phyloP scores from a whole-genome alignment of 2,888 invertebrate species.

The Eulithis prunata region DNA sequence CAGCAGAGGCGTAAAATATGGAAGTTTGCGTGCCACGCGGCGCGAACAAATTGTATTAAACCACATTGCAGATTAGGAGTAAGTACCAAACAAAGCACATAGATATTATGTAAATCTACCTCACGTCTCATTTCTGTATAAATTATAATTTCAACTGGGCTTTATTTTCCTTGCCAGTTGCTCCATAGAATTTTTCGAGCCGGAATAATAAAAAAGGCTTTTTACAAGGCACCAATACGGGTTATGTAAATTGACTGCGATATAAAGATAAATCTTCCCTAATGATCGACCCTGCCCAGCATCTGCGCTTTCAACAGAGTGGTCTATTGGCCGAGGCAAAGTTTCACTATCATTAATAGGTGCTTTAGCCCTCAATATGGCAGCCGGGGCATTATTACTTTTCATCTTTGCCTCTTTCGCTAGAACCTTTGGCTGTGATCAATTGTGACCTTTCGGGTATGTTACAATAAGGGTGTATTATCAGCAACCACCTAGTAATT shows the following conservation, averaged over 20 bases:
- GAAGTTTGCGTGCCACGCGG: conserved; percentile 20
- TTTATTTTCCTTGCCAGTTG: conserved; percentile 24
- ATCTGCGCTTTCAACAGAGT: conserved; percentile 34
- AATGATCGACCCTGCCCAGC: conserved; percentile 39
- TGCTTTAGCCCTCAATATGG: conserved; percentile 24
- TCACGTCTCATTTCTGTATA: conserved; percentile 24
- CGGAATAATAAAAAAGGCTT: conserved; percentile 30
- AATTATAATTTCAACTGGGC: conserved; percentile 27
- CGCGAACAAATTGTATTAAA: conserved; percentile 21
- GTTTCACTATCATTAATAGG: conserved; percentile 34
- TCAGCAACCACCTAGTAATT: no score
- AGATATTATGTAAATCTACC: conserved; percentile 27
- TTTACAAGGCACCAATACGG: conserved; percentile 25
- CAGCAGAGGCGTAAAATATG: conserved; percentile 15
- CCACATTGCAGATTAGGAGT: conserved; percentile 19
- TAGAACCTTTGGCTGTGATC: conserved; percentile 4
- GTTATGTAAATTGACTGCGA: conserved; percentile 30
- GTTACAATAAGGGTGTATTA: no score
- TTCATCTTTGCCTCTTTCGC: conserved; percentile 12
- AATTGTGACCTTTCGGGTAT: not conserved
- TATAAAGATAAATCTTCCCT: conserved; percentile 40
- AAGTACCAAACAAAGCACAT: conserved; percentile 24
- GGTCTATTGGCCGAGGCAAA: conserved; percentile 30
- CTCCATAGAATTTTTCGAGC: conserved; percentile 23
- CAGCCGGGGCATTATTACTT: conserved; percentile 23